Evolutionary conservation across 2,113 vertebrate genomes (phyloP), one percentile per base, ranked within the genome.

Genomic region (Equus quagga): DNA sequence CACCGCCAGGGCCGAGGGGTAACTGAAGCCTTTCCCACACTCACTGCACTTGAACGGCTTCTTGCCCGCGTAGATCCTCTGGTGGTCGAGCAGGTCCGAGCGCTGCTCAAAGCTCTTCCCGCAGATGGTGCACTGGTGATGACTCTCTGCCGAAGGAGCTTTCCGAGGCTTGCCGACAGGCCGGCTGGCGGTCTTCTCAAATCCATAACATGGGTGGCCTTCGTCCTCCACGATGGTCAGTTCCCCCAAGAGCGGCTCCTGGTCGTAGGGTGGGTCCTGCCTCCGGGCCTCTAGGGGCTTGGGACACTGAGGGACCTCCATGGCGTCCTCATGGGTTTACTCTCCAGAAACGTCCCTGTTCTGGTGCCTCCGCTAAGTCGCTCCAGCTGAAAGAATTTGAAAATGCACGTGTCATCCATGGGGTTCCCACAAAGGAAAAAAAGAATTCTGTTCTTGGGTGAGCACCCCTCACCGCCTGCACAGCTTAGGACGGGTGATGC

Each of bases 111-210:
- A 49, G 46, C 64, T 23, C 36, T 82, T 62, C n/a, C 79, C 23
- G n/a, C n/a, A 10, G 56, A 44, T 19, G 4, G 24, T 8, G 14
- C 13, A 15, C 23, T 0, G n/a, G 28, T 28, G n/a, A 56, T 1
- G 49, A 28, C 56, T 58, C 13, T 8, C 79, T 54, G 36, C 46
- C 3, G 23, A 6, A 3, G 58, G 12, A 36, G 56, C 8, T 44
- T 44, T 62, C 56, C 58, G 24, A 19, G 80, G 24, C 24, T 26
- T 26, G 54, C 12, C 21, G 18, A n/a, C 17, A 18, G 33, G 1
- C 31, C 5, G 41, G 72, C 49, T 9, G 49, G 49, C 28, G 6
- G 14, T 62, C 24, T 36, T 82, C 24, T 31, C 46, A n/a, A 46
- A 24, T 8, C 31, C 44, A 5, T 67, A 69, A 51, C 44, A 8